Evolutionary conservation across 2,888 invertebrate genomes (phyloP).

Genomic region (Euphydryas editha): DNA sequence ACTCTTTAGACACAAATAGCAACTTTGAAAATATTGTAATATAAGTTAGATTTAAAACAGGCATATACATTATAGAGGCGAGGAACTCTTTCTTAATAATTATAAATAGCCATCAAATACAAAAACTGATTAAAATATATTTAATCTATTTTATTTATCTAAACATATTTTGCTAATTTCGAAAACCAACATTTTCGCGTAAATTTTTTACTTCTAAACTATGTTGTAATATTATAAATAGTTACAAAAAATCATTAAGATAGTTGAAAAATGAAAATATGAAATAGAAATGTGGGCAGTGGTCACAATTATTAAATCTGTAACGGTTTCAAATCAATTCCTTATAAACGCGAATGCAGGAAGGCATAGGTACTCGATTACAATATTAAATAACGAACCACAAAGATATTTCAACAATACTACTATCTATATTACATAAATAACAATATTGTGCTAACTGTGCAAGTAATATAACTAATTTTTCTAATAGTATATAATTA

Average conservation of each 20-base stretch:
- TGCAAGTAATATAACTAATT: conserved; percentile 60
- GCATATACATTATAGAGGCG: conserved; percentile 4
- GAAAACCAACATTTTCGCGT: conserved; percentile 4
- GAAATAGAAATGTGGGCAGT: conserved; percentile 11
- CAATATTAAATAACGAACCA: conserved; percentile 43
- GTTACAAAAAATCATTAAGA: conserved; percentile 3
- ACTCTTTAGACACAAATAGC: conserved; percentile 8
- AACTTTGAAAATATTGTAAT: conserved; percentile 17
- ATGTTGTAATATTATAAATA: neutral
- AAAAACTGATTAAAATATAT: conserved; percentile 9
- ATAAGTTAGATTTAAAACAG: conserved; percentile 27
- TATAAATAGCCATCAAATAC: conserved; percentile 1
- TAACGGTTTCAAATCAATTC: conserved; percentile 28
- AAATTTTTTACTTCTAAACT: conserved; percentile 22
- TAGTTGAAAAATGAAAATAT: neutral
- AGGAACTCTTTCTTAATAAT: conserved; percentile 21
- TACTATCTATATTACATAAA: conserved; percentile 42
- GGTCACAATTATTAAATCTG: conserved; percentile 22
- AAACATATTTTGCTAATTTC: conserved; percentile 8
- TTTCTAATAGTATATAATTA: conserved; percentile 44
- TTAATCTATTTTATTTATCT: conserved; percentile 3
- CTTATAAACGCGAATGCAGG: conserved; percentile 31
- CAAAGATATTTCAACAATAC: conserved; percentile 33
- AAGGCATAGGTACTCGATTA: conserved; percentile 18
- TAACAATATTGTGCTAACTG: conserved; percentile 69